Evolutionary conservation across 92 coral and sea anemone genomes (phyloP), one percentile per base, ranked within the genome.

Genomic region (Plumapathes pennacea): DNA sequence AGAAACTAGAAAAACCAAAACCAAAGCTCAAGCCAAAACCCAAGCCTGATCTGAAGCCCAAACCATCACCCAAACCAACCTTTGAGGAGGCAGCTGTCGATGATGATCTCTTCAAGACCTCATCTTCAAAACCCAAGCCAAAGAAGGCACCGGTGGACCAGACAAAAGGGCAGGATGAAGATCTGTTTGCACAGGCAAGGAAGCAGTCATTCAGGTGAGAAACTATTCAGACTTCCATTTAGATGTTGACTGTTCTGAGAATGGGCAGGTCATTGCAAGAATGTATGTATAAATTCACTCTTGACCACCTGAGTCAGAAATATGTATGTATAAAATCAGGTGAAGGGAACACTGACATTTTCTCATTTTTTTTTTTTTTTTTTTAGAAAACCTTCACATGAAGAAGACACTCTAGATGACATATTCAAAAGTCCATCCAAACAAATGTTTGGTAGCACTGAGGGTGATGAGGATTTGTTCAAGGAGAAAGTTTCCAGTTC

Each of bases 1-100:
- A 32, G 40, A 7, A 40, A 44, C 1, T 49, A 57, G 3, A 59
- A 50, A 29, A 57, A n/a, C n/a, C 78, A 6, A 56, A 72, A 42
- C 96, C 96, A 29, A 67, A 76, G 10, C 51, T 73, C 38, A 77
- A 78, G 37, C 83, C 94, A n/a, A n/a, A n/a, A n/a, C n/a, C n/a
- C 0, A 92, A 85, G 58, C 98, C 96, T 3, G 84, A 92, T 28
- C 90, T 92, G 3, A 92, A 89, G 50, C 98, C 98, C 9, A 89
- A 90, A 39, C 98, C 98, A 2, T 85, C 94, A 20, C 94, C 94
- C 4, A 85, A 78, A 54, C 90, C 96, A 20, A 75, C 84, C 31
- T 92, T 92, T 67, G 90, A 70, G 32, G 96, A 92, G 46, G 69
- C 94, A n/a, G 50, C 75, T 25, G 73, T 53, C 3, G 90, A 77